These are phyloP conservation scores for Actinia tenebrosa DNA, from an alignment of 64 coral and sea anemone species.

Conservation along the genomic window DNA sequence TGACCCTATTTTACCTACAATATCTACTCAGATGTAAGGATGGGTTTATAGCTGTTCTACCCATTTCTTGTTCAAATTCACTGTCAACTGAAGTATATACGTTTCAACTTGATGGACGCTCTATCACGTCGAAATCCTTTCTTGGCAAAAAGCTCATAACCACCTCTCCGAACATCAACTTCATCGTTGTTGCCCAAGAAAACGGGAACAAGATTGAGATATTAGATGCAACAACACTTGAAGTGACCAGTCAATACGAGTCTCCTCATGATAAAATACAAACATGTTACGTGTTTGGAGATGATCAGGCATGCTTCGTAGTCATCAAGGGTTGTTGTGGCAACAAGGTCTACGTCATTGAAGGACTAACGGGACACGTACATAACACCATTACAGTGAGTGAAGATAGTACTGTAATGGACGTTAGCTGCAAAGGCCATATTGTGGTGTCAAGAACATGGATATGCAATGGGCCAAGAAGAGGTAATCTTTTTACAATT, in stretches of 20 bases:
- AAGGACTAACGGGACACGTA: neutral
- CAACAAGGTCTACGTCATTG: slow-evolving; percentile 1
- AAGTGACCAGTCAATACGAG: neutral
- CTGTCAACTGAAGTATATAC: neutral
- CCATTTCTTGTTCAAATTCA: neutral
- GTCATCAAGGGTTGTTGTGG: neutral
- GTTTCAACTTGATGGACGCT: neutral
- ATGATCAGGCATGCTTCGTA: neutral
- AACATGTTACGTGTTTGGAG: slow-evolving; percentile 8
- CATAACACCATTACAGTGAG: neutral
- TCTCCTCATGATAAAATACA: neutral
- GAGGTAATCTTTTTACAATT: no score
- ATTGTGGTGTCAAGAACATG: neutral
- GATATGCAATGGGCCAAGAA: neutral
- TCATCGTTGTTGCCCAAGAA: neutral
- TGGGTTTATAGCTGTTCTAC: neutral
- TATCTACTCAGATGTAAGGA: neutral
- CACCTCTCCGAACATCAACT: neutral
- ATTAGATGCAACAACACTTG: slow-evolving; percentile 4
- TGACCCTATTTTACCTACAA: neutral
- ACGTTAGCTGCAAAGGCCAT: neutral
- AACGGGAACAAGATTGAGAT: neutral
- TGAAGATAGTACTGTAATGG: neutral
- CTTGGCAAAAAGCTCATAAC: neutral
- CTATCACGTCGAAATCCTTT: neutral